Evolutionary conservation across 1,140 invertebrate genomes (phyloP).

Genomic region (Hycleus cichorii): DNA sequence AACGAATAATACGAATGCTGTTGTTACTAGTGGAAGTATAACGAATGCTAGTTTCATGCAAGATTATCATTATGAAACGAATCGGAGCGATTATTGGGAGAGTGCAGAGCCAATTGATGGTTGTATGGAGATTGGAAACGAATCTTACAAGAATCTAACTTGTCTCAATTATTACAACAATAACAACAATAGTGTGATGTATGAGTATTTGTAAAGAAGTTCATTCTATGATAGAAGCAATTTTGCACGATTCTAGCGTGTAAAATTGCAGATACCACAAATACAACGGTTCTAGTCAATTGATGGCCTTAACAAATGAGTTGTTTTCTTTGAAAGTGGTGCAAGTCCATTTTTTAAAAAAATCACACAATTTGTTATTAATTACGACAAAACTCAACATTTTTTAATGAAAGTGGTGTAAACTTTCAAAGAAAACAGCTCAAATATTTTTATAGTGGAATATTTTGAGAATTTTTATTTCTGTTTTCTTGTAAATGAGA

Average conservation of each 20-base stretch:
- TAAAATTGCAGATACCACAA: too few species aligned
- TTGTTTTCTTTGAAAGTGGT: too few species aligned
- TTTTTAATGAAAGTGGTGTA: too few species aligned
- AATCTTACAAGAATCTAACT: not conserved
- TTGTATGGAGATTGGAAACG: conserved; percentile 8
- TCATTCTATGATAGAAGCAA: not conserved
- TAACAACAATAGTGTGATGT: conserved; percentile 24
- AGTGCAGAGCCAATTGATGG: not conserved
- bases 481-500: too few species aligned
- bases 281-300: too few species aligned
- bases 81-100: conserved; percentile 1
- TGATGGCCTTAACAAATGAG: too few species aligned
- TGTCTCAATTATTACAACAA: conserved; percentile 15
- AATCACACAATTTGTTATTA: too few species aligned
- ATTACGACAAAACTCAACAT: too few species aligned
- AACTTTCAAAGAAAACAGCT: too few species aligned
- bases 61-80: conserved; percentile 29
- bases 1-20: conserved; percentile 25
- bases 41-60: conserved; percentile 42
- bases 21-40: conserved; percentile 40
- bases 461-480: too few species aligned
- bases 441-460: too few species aligned
- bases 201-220: conserved; percentile 20
- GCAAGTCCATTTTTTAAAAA: too few species aligned
- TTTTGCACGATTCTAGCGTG: not conserved